These are phyloP conservation scores for Crenuchus spilurus DNA, from an alignment of 2,797 vertebrate genomes.

Conservation along the genomic window DNA sequence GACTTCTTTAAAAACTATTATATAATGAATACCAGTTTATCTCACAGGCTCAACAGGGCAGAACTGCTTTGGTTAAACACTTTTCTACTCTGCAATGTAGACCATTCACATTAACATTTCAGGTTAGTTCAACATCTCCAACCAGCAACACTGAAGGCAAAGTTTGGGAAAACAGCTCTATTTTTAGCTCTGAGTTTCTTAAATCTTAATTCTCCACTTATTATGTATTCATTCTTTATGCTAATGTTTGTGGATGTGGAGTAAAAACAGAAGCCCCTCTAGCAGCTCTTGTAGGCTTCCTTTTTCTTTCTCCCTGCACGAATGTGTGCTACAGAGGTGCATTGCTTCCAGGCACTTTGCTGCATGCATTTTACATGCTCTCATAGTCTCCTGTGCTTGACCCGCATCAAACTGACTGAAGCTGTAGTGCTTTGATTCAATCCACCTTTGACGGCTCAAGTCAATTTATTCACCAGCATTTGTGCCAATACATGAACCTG, in stretches of 20 bases:
- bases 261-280: not conserved
- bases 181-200: not conserved
- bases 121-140: no score
- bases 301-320: not conserved
- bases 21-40: not conserved
- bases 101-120: no score
- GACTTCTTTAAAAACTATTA: not conserved
- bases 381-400: not conserved
- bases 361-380: slow-evolving; percentile 2
- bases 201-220: not conserved
- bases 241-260: slow-evolving; percentile 4
- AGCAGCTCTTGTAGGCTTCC: not conserved
- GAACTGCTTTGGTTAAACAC: no score
- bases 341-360: not conserved
- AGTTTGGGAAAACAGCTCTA: slow-evolving; percentile 5
- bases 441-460: not conserved
- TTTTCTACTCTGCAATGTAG: no score
- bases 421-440: not conserved
- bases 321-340: not conserved
- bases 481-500: not conserved
- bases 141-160: not conserved
- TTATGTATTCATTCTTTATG: slow-evolving; percentile 20
- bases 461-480: not conserved
- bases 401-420: not conserved
- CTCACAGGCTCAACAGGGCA: not conserved